A percentile compares a stretch with the other conserved stretches of the same genome.
Evolutionary conservation across 2,113 vertebrate genomes (phyloP).

Genomic region (Phyllopteryx taeniolatus): DNA sequence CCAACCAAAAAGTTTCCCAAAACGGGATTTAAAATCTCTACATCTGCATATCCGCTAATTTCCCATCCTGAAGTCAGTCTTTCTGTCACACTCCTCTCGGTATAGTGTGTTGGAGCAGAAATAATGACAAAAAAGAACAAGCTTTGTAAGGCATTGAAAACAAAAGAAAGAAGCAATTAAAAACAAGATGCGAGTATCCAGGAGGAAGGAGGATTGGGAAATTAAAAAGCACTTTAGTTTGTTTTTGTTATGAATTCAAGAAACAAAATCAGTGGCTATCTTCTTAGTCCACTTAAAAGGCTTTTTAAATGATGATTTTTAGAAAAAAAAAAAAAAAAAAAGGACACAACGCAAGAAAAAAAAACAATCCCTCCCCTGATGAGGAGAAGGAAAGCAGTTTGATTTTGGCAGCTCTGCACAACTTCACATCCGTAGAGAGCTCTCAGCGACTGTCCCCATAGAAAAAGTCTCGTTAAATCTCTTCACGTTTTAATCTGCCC

Average conservation of each 20-base stretch:
- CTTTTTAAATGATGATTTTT: constrained; percentile 75
- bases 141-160: constrained; percentile 78
- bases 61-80: constrained; percentile 59
- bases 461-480: constrained; percentile 73
- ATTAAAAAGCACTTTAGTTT: constrained; percentile 80
- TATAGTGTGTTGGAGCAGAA: constrained; percentile 68
- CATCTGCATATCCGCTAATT: constrained; percentile 55
- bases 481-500: constrained; percentile 65
- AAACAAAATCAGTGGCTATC: constrained; percentile 67
- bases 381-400: constrained; percentile 70
- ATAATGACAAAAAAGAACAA: constrained; percentile 59
- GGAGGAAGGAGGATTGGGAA: constrained; percentile 63
- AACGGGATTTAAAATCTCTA: constrained; percentile 58
- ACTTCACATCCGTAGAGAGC: constrained; percentile 75
- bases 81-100: constrained; percentile 54
- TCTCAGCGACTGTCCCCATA: constrained; percentile 61
- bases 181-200: constrained; percentile 62
- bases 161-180: constrained; percentile 72
- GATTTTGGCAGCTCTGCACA: constrained; percentile 81
- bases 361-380: constrained; percentile 52
- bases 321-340: constrained; percentile 58
- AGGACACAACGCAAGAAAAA: constrained; percentile 68
- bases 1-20: constrained; percentile 34
- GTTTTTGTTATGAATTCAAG: constrained; percentile 73
- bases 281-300: constrained; percentile 76